A percentile compares a stretch with the other conserved stretches of the same genome.
These are phyloP conservation scores for Cervus canadensis DNA, from an alignment of 2,113 vertebrate genomes.

Conservation along the genomic window DNA sequence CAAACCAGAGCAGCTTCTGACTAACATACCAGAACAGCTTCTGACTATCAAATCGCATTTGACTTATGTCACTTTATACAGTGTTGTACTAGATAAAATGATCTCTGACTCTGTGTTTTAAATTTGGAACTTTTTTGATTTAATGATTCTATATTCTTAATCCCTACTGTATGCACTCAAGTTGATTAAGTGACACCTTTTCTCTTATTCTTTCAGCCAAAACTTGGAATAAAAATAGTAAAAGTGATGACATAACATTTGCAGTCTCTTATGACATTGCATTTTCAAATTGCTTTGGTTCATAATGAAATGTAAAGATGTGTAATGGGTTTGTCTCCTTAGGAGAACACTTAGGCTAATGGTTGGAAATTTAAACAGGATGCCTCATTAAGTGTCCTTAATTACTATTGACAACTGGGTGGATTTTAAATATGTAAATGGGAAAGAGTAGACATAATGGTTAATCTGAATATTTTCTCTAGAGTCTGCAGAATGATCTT, in stretches of 20 bases:
- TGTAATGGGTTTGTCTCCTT: not conserved
- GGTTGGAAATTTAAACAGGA: constrained; percentile 29
- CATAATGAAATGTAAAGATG: not conserved
- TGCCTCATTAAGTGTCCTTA: constrained; percentile 42
- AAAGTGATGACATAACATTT: not conserved
- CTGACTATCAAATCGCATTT: not conserved
- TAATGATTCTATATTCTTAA: not conserved
- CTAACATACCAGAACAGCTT: not conserved
- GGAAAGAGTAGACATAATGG: constrained; percentile 16
- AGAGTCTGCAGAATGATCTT: constrained; percentile 94
- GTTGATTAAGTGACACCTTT: not conserved
- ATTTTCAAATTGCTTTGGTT: constrained; percentile 34
- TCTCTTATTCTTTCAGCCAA: not conserved
- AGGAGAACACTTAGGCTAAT: constrained; percentile 7
- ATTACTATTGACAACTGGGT: constrained; percentile 27
- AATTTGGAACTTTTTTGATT: not conserved
- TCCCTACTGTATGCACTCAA: not conserved
- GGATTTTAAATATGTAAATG: constrained; percentile 33
- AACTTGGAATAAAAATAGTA: not conserved
- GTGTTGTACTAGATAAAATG: not conserved
- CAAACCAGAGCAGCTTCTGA: not conserved
- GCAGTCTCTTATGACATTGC: not conserved
- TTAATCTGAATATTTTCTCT: constrained; percentile 12
- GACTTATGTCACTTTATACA: not conserved
- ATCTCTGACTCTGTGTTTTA: not conserved